Evolutionary conservation across 2,888 invertebrate species (phyloP).

Genomic region (Eristalis pertinax): DNA sequence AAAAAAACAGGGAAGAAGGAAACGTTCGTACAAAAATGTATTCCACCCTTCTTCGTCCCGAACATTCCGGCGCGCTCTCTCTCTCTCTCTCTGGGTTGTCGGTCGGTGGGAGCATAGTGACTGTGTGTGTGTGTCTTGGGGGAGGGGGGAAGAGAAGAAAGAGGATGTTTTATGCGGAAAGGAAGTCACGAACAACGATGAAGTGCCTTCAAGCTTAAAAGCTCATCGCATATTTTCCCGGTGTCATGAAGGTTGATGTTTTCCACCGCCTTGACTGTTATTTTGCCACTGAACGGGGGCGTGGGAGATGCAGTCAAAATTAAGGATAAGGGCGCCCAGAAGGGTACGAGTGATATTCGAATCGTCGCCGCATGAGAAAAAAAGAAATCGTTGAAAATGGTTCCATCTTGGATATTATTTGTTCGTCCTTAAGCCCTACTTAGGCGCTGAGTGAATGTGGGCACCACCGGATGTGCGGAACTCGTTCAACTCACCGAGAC

Average conservation of each 20-base stretch:
- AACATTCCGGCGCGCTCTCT: slow-evolving; percentile 24
- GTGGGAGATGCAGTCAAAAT: neutral
- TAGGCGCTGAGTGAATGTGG: neutral
- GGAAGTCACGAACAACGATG: slow-evolving; percentile 63
- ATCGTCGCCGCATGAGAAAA: slow-evolving; percentile 36
- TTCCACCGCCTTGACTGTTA: slow-evolving; percentile 16
- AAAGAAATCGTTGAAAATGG: neutral
- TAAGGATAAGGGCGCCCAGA: neutral
- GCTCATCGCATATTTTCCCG: slow-evolving; percentile 61
- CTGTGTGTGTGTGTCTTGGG: neutral
- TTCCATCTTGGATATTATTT: slow-evolving; percentile 40
- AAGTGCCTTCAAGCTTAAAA: slow-evolving; percentile 66
- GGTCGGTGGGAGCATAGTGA: neutral
- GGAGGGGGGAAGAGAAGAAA: neutral
- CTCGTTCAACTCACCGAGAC: neutral
- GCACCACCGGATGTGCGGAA: slow-evolving; percentile 11
- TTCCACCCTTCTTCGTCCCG: slow-evolving; percentile 13
- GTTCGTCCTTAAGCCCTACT: slow-evolving; percentile 43
- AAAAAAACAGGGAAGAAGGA: neutral
- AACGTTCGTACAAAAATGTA: slow-evolving; percentile 10
- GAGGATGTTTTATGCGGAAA: slow-evolving; percentile 45
- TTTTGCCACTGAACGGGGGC: neutral
- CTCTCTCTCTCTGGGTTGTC: neutral
- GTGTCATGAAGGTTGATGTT: slow-evolving; percentile 53
- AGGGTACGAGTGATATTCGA: too few relatives aligned